Conservation (phyloP, 2,113 vertebrate genomes). For the Platanista minor region DNA sequence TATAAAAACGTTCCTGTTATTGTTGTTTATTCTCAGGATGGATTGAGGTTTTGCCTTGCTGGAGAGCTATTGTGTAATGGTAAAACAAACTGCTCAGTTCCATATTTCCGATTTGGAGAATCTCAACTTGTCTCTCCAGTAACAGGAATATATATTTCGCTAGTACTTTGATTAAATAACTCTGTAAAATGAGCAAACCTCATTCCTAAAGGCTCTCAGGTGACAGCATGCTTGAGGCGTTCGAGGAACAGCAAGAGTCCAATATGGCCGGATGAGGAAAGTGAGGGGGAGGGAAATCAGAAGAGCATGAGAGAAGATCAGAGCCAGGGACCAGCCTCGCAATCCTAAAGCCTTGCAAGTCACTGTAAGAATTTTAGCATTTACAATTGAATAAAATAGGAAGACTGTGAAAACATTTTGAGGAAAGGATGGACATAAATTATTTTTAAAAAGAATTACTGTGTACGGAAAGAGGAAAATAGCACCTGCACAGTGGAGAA, state of each 20-base stretch:
- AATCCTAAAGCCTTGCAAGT: neutral
- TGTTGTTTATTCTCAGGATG: neutral
- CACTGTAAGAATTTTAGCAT: neutral
- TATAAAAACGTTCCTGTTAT: neutral
- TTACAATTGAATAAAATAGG: neutral
- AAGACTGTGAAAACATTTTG: neutral
- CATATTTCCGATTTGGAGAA: neutral
- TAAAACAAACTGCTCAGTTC: neutral
- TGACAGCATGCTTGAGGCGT: neutral
- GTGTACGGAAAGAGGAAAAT: neutral
- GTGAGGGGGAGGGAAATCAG: neutral
- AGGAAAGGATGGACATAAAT: neutral
- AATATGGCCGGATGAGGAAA: conserved; percentile 1
- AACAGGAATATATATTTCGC: neutral
- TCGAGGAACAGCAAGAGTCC: conserved; percentile 10
- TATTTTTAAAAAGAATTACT: neutral
- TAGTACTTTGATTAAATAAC: neutral
- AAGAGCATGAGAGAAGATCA: neutral
- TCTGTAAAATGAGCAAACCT: neutral
- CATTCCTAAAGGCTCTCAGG: neutral
- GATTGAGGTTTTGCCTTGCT: neutral
- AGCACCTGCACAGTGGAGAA: conserved; percentile 25
- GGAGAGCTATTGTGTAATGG: neutral
- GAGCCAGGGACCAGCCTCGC: neutral
- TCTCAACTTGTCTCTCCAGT: neutral